Evolutionary conservation across 2,113 vertebrate species (phyloP), one percentile per base, ranked within the genome.

Genomic region (Entomyzon cyanotis): DNA sequence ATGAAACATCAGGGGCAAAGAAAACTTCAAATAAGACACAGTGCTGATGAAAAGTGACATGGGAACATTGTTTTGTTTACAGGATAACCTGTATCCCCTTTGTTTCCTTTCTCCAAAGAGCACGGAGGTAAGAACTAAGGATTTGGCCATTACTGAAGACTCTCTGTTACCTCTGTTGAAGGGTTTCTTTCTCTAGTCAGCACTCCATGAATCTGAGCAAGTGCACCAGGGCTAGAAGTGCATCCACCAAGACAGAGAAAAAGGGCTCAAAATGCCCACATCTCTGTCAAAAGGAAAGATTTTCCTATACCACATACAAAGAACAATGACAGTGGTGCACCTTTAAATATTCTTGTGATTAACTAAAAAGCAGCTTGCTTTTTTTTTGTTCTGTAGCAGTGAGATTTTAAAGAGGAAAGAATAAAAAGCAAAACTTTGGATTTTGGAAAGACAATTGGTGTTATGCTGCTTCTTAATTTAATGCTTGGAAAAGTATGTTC

Each of bases 301-400:
- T 69, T 74, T 65, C 30, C 52, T 78, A 5, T 8, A 41, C 11
- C 13, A 85, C 13, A 30, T 7, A 49, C 0, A 0, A 25, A 84
- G 47, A 60, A 77, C 23, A 42, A 17, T 14, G 24, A 37, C 42
- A 81, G 15, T 13, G 58, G 18, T 14, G 5, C 25, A 82, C 25
- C 41, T 87, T 84, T 70, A 87, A 60, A 74, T 50, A 62, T 1
- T 53, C 33, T 35, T 13, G 22, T 12, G 10, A 20, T 41, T n/a
- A 77, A 28, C 25, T 8, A 18, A 94, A 62, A 82, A 58, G 62
- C 49, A 89, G 53, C 25, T 68, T 87, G 27, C 8, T 59, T 89
- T 67, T 14, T 0, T 90, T 88, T 62, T 56, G 22, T 42, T 78
- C 52, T 67, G 42, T 5, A 89, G 35, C 28, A 70, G 23, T 3